phyloP scores from a whole-genome alignment of 2,888 invertebrate species.

The Hipparchia semele region DNA sequence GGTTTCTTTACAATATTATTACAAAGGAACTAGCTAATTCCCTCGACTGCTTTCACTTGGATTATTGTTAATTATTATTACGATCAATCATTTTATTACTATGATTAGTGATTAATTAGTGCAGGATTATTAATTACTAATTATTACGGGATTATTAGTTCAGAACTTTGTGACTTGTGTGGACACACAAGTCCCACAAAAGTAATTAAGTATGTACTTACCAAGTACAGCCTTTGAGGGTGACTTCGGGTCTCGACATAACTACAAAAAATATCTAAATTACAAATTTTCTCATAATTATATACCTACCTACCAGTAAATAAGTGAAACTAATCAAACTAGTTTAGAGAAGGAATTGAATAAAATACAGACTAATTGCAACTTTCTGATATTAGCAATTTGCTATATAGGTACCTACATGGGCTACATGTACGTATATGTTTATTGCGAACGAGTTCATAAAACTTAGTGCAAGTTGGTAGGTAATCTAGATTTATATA shows the following conservation, averaged over 20 bases:
- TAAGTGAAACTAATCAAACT: slow-evolving; percentile 29
- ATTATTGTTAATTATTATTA: too few relatives aligned
- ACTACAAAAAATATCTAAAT: slow-evolving; percentile 18
- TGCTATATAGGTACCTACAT: slow-evolving; percentile 11
- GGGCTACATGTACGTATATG: background rate
- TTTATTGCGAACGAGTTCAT: slow-evolving; percentile 27
- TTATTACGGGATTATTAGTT: too few relatives aligned
- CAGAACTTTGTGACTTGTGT: too few relatives aligned
- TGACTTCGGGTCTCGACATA: background rate
- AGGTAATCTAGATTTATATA: background rate
- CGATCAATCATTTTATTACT: too few relatives aligned
- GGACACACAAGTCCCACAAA: too few relatives aligned
- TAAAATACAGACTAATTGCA: slow-evolving; percentile 23
- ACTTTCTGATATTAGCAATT: slow-evolving; percentile 30
- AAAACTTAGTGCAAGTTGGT: slow-evolving; percentile 15
- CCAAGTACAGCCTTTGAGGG: background rate
- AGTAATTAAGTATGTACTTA: too few relatives aligned
- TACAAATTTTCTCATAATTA: slow-evolving; percentile 10
- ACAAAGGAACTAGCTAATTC: too few relatives aligned
- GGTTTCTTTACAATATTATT: too few relatives aligned
- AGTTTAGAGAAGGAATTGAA: slow-evolving; percentile 21
- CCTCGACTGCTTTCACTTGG: too few relatives aligned
- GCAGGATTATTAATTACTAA: too few relatives aligned
- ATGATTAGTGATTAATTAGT: too few relatives aligned
- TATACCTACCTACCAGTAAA: slow-evolving; percentile 2